Conservation (phyloP, 2,888 invertebrate species). For the Hirtodrosophila alboralis region DNA sequence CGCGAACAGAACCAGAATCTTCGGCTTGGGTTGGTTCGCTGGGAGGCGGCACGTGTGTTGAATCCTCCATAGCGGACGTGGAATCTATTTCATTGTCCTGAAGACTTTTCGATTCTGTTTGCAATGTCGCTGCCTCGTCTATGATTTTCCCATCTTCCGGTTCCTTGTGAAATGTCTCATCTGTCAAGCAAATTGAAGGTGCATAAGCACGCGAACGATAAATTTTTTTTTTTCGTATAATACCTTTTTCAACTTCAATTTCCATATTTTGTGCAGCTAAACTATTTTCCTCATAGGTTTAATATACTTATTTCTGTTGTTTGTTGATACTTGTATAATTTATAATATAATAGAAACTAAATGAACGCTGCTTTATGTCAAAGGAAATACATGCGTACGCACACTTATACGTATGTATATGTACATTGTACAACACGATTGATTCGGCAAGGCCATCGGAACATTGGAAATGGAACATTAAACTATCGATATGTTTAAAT, state of each 20-base stretch:
- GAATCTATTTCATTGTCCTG: slow-evolving; percentile 51
- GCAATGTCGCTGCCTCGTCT: slow-evolving; percentile 2
- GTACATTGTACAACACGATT: slow-evolving; percentile 19
- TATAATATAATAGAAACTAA: too few species aligned
- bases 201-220: slow-evolving; percentile 35
- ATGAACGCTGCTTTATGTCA: too few species aligned
- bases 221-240: slow-evolving; percentile 22
- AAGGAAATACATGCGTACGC: slow-evolving; percentile 26
- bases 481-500: slow-evolving; percentile 25
- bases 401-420: slow-evolving; percentile 7
- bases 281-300: slow-evolving; percentile 12
- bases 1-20: slow-evolving; percentile 15
- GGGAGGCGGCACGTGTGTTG: too few species aligned
- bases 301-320: not conserved
- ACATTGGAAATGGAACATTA: slow-evolving; percentile 24
- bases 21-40: slow-evolving; percentile 16
- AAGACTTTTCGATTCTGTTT: slow-evolving; percentile 17
- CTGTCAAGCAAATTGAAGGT: slow-evolving; percentile 33
- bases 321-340: not conserved
- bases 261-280: slow-evolving; percentile 24
- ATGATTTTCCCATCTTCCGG: slow-evolving; percentile 15
- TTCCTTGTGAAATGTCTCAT: slow-evolving; percentile 16
- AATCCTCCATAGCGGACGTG: slow-evolving; percentile 30
- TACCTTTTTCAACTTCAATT: slow-evolving; percentile 42
- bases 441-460: slow-evolving; percentile 7